Evolutionary conservation across 2,113 vertebrate genomes (phyloP).

Genomic region (Pseudolaguvia tuberculata): DNA sequence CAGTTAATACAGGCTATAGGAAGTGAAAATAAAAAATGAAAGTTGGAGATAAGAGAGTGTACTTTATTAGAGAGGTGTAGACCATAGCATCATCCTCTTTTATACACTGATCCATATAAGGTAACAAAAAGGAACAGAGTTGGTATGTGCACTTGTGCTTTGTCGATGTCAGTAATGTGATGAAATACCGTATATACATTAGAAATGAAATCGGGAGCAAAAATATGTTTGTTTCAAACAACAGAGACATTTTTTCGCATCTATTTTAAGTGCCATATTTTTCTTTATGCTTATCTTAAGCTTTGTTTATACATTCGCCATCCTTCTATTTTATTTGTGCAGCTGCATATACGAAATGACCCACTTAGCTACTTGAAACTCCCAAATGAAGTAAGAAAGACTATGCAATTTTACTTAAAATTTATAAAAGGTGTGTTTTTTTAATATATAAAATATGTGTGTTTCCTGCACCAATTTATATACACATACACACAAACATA

Average conservation of each 20-base stretch:
- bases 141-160: neutral
- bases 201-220: neutral
- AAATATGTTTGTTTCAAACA: neutral
- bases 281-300: slow-evolving; percentile 21
- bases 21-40: neutral
- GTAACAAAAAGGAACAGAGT: neutral
- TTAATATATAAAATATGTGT: too few species aligned
- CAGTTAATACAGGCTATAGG: neutral
- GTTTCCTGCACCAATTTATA: neutral
- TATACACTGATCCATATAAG: slow-evolving; percentile 2
- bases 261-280: neutral
- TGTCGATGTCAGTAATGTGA: neutral
- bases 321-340: neutral
- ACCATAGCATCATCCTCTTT: neutral
- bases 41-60: neutral
- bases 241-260: neutral
- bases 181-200: neutral
- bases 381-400: too few species aligned
- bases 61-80: slow-evolving; percentile 4
- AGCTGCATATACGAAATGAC: slow-evolving; percentile 2
- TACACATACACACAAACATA: too few species aligned
- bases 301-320: neutral
- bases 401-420: neutral
- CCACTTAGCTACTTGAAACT: slow-evolving; percentile 23
- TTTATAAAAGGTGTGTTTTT: too few species aligned